Conservation (phyloP, 2,113 vertebrate genomes). For the Numenius arquata region DNA sequence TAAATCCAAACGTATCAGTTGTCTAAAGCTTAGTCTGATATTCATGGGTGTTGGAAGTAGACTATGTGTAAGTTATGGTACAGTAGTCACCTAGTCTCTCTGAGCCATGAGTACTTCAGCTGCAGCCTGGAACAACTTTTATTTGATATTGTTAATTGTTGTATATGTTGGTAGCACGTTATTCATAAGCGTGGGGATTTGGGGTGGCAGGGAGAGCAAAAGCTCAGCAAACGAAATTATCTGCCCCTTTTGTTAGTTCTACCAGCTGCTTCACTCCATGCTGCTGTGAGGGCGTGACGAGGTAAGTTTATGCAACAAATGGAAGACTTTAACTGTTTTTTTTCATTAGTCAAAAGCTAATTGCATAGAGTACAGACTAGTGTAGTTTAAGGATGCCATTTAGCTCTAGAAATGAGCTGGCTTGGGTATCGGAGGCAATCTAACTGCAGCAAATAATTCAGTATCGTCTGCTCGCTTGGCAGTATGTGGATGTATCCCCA, state of each 20-base stretch:
- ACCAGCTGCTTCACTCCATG: background rate
- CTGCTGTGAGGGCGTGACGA: background rate
- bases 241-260: background rate
- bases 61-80: background rate
- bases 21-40: background rate
- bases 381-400: background rate
- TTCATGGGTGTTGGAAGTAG: background rate
- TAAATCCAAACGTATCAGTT: background rate
- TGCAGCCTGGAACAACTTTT: background rate
- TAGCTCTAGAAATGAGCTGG: background rate
- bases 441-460: background rate
- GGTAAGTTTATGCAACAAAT: background rate
- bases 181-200: background rate
- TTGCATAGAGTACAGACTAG: background rate
- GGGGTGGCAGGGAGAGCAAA: background rate
- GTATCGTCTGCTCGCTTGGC: background rate
- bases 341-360: background rate
- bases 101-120: background rate
- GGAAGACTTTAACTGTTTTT: background rate
- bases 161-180: background rate
- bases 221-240: background rate
- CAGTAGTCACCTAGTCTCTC: background rate
- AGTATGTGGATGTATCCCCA: rapidly evolving
- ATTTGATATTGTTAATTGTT: background rate
- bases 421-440: background rate